Base-by-base conservation (phyloP, 2,797 vertebrate species). In the Sebastes baramenuke region DNA sequence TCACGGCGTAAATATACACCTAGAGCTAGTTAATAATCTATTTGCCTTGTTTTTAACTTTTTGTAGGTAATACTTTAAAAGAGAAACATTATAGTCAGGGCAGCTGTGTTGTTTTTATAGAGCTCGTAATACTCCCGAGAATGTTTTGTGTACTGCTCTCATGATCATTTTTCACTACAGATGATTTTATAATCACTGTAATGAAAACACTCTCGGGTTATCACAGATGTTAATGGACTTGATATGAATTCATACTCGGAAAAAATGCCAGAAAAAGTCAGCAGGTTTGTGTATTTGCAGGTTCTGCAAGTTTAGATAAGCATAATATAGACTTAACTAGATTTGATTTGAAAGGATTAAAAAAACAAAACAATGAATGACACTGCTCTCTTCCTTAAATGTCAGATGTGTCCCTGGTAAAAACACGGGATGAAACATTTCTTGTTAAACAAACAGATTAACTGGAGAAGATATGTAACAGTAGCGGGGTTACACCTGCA, bases 51-150 rank as follows among this genome's bases (percentile, higher is more conserved):
- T 58, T 67, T 67, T 42, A 67, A 55, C 66, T 29, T 71, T 72
- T 18, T 38, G 10, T 25, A 65, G 25, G 24, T 32, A 64, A 61
- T 22, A 61, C 34, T 56, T 72, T 59, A 59, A 76, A 74, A 72
- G 56, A 65, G 56, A 59, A 62, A 32, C 54, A 14, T 54, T 22
- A 30, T 1, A 54, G 38, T 75, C 16, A 0, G 38, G 16, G 34
- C 82, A 88, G 76, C 86, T 88, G 87, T 13, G 74, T 10, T 64
- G 61, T 27, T 70, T 86, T 82, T 76, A 77, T 76, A 9, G 68
- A 42, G 62, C 64, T 60, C 52, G 36, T 64, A 81, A 80, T 75
- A 66, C 61, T 83, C 12, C 36, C 22, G 5, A 65, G 8, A 49
- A 78, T n/a, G 49, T 62, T 70, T 42, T 46, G 30, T 34, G 16